Conservation (phyloP, 2,888 invertebrate genomes). For the Leptopilina drosophilae region DNA sequence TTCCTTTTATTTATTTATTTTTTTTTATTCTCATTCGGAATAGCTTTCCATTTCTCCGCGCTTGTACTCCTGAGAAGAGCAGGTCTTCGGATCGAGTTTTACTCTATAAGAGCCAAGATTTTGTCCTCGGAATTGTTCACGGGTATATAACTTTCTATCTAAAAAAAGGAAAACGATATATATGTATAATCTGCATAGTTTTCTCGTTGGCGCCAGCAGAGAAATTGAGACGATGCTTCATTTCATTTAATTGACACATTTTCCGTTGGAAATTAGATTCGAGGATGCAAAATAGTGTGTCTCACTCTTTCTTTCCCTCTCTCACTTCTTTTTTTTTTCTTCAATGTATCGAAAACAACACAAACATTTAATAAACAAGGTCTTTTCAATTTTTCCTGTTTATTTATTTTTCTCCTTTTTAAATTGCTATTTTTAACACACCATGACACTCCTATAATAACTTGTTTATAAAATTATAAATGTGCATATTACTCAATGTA, state of each 20-base stretch:
- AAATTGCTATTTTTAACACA: neutral
- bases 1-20: neutral
- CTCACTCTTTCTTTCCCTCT: neutral
- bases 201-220: conserved; percentile 39
- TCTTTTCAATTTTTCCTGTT: conserved; percentile 2
- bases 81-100: conserved; percentile 28
- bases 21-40: conserved; percentile 19
- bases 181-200: conserved; percentile 34
- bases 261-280: conserved; percentile 36
- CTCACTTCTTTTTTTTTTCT: neutral
- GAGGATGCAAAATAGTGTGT: conserved; percentile 10
- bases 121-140: conserved; percentile 32
- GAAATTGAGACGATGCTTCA: conserved; percentile 38
- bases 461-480: neutral
- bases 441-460: neutral
- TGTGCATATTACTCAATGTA: neutral
- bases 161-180: conserved; percentile 28
- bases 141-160: conserved; percentile 27
- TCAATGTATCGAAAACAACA: conserved; percentile 9
- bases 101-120: conserved; percentile 23
- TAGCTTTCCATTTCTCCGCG: conserved; percentile 36
- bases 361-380: conserved; percentile 13
- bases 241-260: conserved; percentile 29
- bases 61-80: conserved; percentile 16
- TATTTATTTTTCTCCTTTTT: neutral